phyloP scores from a whole-genome alignment of 2,797 vertebrate species.

The Balearica regulorum region DNA sequence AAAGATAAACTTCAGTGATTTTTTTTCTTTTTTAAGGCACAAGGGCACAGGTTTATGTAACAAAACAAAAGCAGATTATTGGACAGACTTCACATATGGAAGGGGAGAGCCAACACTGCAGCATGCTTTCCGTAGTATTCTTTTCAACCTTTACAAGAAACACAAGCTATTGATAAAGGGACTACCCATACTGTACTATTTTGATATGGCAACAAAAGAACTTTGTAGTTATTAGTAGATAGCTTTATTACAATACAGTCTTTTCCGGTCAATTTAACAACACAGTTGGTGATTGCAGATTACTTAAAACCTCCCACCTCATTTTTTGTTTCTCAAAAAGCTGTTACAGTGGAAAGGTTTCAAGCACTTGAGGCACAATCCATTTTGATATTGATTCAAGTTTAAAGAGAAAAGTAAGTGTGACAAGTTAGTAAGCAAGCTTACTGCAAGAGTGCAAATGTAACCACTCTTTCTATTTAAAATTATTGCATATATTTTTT shows the following conservation, averaged over 20 bases:
- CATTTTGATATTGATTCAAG: not conserved
- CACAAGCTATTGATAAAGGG: not conserved
- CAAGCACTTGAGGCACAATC: constrained; percentile 16
- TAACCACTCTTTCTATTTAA: not conserved
- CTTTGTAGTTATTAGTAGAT: not conserved
- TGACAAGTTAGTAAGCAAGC: not conserved
- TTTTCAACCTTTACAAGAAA: not conserved
- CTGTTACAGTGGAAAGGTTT: not conserved
- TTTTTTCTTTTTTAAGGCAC: not conserved
- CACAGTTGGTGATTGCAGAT: not conserved
- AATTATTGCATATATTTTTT: not conserved
- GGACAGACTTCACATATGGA: not conserved
- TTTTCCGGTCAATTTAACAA: constrained; percentile 28
- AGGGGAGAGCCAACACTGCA: not conserved
- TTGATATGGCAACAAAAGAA: not conserved
- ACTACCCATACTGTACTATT: not conserved
- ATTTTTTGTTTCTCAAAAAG: not conserved
- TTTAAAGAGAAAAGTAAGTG: not conserved
- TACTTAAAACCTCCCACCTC: constrained; percentile 7
- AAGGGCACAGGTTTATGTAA: not conserved
- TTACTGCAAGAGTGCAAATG: not conserved
- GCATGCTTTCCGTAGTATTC: not conserved
- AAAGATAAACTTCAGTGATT: not conserved
- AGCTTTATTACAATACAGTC: constrained; percentile 42
- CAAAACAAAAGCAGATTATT: not conserved